Conservation (phyloP, 2,888 invertebrate genomes). For the Romanomermis culicivorax region DNA sequence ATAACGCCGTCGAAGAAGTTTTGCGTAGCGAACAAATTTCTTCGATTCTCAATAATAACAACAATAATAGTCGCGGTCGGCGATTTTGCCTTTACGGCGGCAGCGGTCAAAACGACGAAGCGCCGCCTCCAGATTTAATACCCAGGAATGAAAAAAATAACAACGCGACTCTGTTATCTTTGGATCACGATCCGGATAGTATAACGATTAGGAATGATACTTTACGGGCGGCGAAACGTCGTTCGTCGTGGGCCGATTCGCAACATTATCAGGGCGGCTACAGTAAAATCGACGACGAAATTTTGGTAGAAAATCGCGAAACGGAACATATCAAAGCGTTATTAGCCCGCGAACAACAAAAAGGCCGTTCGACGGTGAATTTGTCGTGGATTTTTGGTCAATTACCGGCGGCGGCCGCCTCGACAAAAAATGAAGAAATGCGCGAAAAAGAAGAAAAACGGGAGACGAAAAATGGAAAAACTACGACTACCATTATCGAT, state of each 20-base stretch:
- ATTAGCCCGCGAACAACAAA: conserved; percentile 20
- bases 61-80: neutral
- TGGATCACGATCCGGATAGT: conserved; percentile 16
- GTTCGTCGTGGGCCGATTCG: conserved; percentile 24
- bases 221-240: conserved; percentile 23
- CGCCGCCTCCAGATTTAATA: conserved; percentile 11
- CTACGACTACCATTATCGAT: neutral
- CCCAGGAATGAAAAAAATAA: conserved; percentile 1
- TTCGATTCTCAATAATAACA: neutral
- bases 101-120: conserved; percentile 1
- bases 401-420: neutral
- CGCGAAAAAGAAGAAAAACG: neutral
- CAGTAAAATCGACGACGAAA: neutral
- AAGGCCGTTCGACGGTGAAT: conserved; percentile 6
- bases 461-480: neutral
- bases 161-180: neutral
- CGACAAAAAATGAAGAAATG: neutral
- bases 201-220: conserved; percentile 22
- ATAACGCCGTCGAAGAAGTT: conserved; percentile 3
- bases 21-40: neutral
- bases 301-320: conserved; percentile 15
- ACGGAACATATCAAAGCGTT: conserved; percentile 19
- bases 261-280: neutral
- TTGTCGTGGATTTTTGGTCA: conserved; percentile 8
- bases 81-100: too few species aligned